These are phyloP conservation scores for Brienomyrus brachyistius DNA, from an alignment of 2,113 vertebrate genomes.

Conservation along the genomic window DNA sequence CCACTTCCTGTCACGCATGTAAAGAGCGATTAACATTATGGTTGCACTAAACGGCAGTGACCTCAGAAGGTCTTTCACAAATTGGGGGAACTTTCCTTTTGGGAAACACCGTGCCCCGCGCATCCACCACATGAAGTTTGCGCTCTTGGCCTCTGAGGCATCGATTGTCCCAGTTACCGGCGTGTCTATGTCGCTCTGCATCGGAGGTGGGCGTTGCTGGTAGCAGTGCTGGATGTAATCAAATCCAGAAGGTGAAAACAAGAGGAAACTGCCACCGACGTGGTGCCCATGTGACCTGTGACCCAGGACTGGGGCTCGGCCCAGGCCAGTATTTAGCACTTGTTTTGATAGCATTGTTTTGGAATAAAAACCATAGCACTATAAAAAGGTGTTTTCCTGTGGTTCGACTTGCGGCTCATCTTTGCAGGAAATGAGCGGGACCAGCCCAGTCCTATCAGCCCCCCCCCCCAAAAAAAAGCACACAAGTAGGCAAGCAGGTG, in stretches of 20 bases:
- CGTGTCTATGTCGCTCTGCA: background rate
- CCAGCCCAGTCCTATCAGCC: background rate
- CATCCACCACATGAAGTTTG: background rate
- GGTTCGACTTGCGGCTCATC: background rate
- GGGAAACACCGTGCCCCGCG: background rate
- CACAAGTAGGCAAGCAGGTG: background rate
- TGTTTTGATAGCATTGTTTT: slow-evolving; percentile 21
- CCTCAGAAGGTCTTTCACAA: background rate
- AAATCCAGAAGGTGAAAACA: slow-evolving; percentile 12
- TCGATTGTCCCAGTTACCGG: background rate
- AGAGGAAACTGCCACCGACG: slow-evolving; percentile 8
- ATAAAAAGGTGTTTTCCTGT: slow-evolving; percentile 9
- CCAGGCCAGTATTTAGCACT: background rate
- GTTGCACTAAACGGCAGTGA: background rate
- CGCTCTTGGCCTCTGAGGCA: background rate
- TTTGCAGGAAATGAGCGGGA: slow-evolving; percentile 19
- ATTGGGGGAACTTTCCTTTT: background rate
- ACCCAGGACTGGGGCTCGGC: background rate
- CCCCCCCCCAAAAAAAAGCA: background rate
- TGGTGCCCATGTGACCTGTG: background rate
- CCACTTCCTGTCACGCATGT: background rate
- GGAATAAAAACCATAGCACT: background rate
- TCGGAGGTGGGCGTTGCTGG: background rate
- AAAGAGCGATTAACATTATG: background rate
- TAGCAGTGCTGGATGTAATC: background rate